These are phyloP conservation scores for Agelas oroides DNA, from an alignment of 37 sponge, comb jelly and placozoan genomes.

Conservation along the genomic window DNA sequence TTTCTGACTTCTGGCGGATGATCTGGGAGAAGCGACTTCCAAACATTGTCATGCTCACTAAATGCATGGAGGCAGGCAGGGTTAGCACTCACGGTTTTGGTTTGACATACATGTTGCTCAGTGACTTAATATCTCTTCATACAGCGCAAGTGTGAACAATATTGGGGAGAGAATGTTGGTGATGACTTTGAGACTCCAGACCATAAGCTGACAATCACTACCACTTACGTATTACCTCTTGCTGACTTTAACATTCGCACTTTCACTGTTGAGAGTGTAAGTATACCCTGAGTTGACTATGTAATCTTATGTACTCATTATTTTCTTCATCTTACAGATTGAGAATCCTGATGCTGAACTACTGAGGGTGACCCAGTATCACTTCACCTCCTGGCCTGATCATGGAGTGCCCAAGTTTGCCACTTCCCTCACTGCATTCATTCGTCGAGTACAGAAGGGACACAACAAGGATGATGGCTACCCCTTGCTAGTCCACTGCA, in stretches of 20 bases:
- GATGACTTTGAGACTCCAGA: conserved; percentile 40
- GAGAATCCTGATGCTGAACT: conserved; percentile 13
- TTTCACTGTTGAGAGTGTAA: conserved; percentile 64
- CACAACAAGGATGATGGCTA: conserved; percentile 50
- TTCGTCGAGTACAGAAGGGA: conserved; percentile 63
- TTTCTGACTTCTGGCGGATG: conserved; percentile 77
- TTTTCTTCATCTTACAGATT: too few species aligned
- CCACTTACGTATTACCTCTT: conserved; percentile 50
- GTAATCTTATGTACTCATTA: too few species aligned
- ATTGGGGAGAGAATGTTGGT: conserved; percentile 86
- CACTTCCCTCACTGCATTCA: conserved; percentile 79
- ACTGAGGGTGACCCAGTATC: conserved; percentile 67
- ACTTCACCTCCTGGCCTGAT: conserved; percentile 75
- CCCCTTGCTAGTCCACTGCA: conserved; percentile 88
- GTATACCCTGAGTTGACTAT: neutral
- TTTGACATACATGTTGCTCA: too few species aligned
- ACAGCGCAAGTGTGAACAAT: conserved; percentile 91
- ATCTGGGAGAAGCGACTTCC: conserved; percentile 61
- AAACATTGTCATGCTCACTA: conserved; percentile 69
- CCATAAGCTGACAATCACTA: conserved; percentile 54
- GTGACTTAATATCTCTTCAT: too few species aligned
- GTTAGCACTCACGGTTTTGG: too few species aligned
- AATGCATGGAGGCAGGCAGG: conserved; percentile 51
- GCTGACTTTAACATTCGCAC: conserved; percentile 80
- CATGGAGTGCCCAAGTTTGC: conserved; percentile 91